A percentile compares a stretch with the other conserved stretches of the same genome.
Conservation (phyloP, 2,888 invertebrate genomes). For the Sicus ferrugineus region DNA sequence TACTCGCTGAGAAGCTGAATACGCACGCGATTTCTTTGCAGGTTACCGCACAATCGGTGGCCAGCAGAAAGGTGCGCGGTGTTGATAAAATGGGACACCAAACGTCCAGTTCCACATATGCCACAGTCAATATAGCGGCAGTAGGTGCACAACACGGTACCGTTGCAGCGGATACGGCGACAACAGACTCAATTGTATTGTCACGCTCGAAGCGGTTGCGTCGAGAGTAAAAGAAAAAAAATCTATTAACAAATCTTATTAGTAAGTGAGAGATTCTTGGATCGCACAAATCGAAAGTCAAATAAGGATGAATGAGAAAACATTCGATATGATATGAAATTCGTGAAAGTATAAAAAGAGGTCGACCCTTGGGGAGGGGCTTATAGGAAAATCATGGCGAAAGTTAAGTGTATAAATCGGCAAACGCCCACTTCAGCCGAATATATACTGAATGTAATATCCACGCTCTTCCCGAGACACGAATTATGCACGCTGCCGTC, state of each 20-base stretch:
- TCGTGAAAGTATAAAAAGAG: too few species aligned
- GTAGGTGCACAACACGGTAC: slow-evolving; percentile 33
- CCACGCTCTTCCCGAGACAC: too few species aligned
- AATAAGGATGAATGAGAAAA: too few species aligned
- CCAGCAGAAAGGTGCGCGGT: slow-evolving; percentile 66
- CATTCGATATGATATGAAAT: background rate
- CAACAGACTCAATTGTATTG: slow-evolving; percentile 52
- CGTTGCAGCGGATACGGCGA: slow-evolving; percentile 30
- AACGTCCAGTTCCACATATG: slow-evolving; percentile 53
- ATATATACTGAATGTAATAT: too few species aligned
- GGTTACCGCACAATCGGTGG: slow-evolving; percentile 89
- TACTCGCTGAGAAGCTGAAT: slow-evolving; percentile 88
- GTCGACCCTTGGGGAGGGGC: too few species aligned
- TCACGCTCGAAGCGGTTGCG: slow-evolving; percentile 56
- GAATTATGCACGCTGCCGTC: too few species aligned
- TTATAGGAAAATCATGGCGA: too few species aligned
- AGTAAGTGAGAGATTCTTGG: too few species aligned
- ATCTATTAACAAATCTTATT: too few species aligned
- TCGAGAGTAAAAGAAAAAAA: slow-evolving; percentile 53
- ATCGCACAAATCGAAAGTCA: too few species aligned
- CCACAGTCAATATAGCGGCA: slow-evolving; percentile 49
- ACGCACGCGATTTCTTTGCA: slow-evolving; percentile 93
- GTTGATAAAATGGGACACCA: slow-evolving; percentile 54
- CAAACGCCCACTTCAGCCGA: too few species aligned
- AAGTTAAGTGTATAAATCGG: too few species aligned